Base-by-base conservation (phyloP, 2,113 vertebrate species). In the Colossoma macropomum region DNA sequence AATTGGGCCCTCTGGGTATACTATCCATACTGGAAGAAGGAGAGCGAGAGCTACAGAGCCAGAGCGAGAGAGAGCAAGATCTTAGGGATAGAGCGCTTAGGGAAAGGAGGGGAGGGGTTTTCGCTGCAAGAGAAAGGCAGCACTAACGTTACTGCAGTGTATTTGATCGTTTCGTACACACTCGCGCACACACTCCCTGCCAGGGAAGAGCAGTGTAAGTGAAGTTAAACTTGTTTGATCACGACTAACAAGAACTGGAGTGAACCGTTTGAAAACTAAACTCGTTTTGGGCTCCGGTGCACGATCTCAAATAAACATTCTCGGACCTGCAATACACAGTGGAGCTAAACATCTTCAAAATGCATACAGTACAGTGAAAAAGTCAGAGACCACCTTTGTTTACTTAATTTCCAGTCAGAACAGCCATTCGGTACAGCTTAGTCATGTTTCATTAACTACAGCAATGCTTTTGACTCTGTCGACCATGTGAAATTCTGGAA, bases 1-100 rank as follows among this genome's bases (percentile, higher is more conserved):
- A 94, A 93, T 94, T 94, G 92, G 91, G 90, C 91, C 93, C 93
- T 91, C 66, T 88, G 93, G 94, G 93, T 81, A 88, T 91, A 91
- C 75, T 54, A 85, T 80, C 87, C 92, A 89, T 90, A 80, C n/a
- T 76, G 74, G 54, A 83, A 68, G n/a, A 75, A 70, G 66, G 17
- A 41, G 66, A 34, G 65, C 19, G 68, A 38, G 66, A 21, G 66
- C 9, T 4, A 69, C 69, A 60, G 32, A 32, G 62, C 52, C 1
- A 77, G 59, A 13, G 62, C 38, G 48, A 50, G 80, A 27, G 72
- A 69, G 70, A 54, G 74, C 25, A 28, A 78, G 45, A 68, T 52
- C 50, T 52, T 52, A 52, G 54, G 21, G 54, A 56, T 30, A 15
- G 56, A 5, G 66, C 17, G 69, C 79, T 75, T 27, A 30, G 80